Evolutionary conservation across 2,113 vertebrate genomes (phyloP), one percentile per base, ranked within the genome.

Genomic region (Otolemur garnettii): DNA sequence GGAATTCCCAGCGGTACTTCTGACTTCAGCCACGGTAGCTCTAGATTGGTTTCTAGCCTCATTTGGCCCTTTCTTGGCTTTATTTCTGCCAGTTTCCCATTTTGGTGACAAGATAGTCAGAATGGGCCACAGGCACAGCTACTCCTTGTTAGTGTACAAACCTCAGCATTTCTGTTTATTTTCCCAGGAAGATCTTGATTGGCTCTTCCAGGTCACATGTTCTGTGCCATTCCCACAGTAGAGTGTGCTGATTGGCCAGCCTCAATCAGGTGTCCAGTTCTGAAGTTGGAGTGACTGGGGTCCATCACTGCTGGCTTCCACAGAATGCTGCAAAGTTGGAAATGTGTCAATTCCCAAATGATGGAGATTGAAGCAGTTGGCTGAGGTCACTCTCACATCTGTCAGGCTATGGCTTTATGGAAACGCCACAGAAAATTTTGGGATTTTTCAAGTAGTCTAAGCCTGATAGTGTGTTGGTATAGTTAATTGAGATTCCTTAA

Each of bases 291-390:
- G 24, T 42, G 72, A 33, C 28, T 8, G 15, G 35, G 33, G 18
- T 7, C 26, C 4, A 50, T 22, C 28, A 7, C 0, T 1, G 1
- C 18, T 28, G 13, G 12, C 4, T 38, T 15, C 15, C 33, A 26
- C 9, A 91, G 81, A 85, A 50, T 68, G 59, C 45, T 45, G 66
- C 17, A 21, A 12, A n/a, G 24, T 71, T 85, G 38, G 57, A 59
- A 60, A 33, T 42, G 33, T 19, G 53, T 11, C 14, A n/a, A 55
- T 72, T 55, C 55, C n/a, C 74, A 53, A 28, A 21, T 26, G 64
- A 55, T 19, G 22, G 72, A 33, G 55, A 17, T 55, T 71, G 8
- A 55, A 53, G 15, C 30, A 22, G 15, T 42, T 72, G 50, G 24
- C 18, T 28, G 55, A 84, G 74, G 55, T 90, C n/a, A 35, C 57